Conservation (phyloP, 2,888 invertebrate species). For the Acholoe squamosa region DNA sequence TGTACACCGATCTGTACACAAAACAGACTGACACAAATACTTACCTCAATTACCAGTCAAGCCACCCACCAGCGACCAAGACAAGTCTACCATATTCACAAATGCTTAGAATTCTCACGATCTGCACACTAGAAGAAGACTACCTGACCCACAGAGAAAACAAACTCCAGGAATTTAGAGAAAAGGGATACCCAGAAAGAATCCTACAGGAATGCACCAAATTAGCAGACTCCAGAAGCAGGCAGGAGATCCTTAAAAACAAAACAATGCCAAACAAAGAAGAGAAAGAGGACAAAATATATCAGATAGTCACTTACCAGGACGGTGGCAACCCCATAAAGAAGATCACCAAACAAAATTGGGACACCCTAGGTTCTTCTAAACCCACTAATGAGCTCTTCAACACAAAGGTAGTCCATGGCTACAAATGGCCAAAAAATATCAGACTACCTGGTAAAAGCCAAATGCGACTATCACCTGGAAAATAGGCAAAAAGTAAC, state of each 20-base stretch:
- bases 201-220: neutral
- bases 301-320: neutral
- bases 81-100: slow-evolving; percentile 6
- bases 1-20: slow-evolving; percentile 34
- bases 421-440: neutral
- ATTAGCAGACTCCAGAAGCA: neutral
- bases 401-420: neutral
- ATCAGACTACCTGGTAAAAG: neutral
- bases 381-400: neutral
- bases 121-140: neutral
- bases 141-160: neutral
- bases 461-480: neutral
- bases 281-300: neutral
- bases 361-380: neutral
- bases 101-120: neutral
- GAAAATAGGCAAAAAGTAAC: neutral
- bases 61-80: neutral
- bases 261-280: neutral
- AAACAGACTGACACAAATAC: slow-evolving; percentile 21
- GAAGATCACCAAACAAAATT: neutral
- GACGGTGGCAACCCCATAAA: neutral
- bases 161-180: neutral
- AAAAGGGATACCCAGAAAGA: neutral
- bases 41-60: neutral
- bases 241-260: neutral